Evolutionary conservation across 2,797 vertebrate genomes (phyloP).

Genomic region (Acanthiza pusilla): DNA sequence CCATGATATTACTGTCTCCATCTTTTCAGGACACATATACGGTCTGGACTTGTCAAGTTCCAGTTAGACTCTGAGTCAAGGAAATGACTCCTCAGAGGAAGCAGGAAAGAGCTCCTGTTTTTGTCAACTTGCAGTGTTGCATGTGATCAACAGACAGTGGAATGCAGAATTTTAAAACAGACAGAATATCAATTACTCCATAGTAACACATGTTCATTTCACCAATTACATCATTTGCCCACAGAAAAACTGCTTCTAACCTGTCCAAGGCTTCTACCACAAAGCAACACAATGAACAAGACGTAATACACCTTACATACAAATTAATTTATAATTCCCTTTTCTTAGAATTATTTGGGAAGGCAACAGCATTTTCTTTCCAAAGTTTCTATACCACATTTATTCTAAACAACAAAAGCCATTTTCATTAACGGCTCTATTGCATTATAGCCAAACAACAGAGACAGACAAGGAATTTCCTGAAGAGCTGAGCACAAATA

Average conservation of each 20-base stretch:
- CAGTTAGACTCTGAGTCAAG: not conserved
- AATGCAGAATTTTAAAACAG: not conserved
- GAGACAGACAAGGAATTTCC: constrained; percentile 23
- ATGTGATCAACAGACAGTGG: not conserved
- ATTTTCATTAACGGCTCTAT: not conserved
- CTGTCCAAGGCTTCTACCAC: not conserved
- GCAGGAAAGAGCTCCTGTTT: not conserved
- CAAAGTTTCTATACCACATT: not conserved
- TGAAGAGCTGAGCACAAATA: constrained; percentile 15
- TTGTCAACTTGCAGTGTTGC: not conserved
- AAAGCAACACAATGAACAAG: not conserved
- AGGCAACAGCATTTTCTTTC: not conserved
- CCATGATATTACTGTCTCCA: not conserved
- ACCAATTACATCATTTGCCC: not conserved
- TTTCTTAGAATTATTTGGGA: not conserved
- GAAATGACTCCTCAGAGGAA: not conserved
- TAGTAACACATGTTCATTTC: not conserved
- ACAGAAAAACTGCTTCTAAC: not conserved
- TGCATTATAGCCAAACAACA: not conserved
- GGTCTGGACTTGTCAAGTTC: not conserved
- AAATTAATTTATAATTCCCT: not conserved
- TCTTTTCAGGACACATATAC: not conserved
- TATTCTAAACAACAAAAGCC: not conserved
- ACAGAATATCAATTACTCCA: not conserved
- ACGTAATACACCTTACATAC: not conserved